phyloP scores from a whole-genome alignment of 1,140 invertebrate genomes.

The Psix sp. region DNA sequence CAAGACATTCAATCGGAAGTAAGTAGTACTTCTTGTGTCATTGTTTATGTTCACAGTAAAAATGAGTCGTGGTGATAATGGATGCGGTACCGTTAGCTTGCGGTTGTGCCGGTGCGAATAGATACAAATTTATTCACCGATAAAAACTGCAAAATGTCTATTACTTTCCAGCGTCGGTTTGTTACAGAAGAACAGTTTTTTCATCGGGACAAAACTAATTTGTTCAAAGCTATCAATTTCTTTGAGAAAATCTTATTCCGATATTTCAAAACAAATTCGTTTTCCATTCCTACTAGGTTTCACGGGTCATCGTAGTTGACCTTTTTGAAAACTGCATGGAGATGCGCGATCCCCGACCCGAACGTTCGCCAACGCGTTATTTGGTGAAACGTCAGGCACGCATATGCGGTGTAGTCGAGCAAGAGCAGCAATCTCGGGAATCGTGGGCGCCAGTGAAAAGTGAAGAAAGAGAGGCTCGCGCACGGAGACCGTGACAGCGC shows the following conservation, averaged over 20 bases:
- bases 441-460: constrained; percentile 59
- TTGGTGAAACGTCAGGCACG: constrained; percentile 44
- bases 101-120: constrained; percentile 34
- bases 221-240: too few species aligned
- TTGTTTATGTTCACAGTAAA: constrained; percentile 40
- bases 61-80: constrained; percentile 52
- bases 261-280: too few species aligned
- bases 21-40: constrained; percentile 45
- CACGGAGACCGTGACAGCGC: constrained; percentile 57
- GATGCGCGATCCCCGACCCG: constrained; percentile 10
- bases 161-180: constrained; percentile 29
- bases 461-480: constrained; percentile 56
- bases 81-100: constrained; percentile 41
- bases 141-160: constrained; percentile 42
- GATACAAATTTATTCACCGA: constrained; percentile 51
- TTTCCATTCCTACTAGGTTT: too few species aligned
- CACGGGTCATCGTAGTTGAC: not conserved
- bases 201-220: constrained; percentile 1
- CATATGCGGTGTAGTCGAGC: constrained; percentile 35
- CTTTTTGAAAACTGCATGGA: not conserved
- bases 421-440: constrained; percentile 48
- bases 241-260: too few species aligned
- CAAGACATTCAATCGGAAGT: constrained; percentile 49
- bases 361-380: constrained; percentile 33
- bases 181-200: constrained; percentile 14